Conservation (phyloP, 2,113 vertebrate species). For the Ursus arctos region DNA sequence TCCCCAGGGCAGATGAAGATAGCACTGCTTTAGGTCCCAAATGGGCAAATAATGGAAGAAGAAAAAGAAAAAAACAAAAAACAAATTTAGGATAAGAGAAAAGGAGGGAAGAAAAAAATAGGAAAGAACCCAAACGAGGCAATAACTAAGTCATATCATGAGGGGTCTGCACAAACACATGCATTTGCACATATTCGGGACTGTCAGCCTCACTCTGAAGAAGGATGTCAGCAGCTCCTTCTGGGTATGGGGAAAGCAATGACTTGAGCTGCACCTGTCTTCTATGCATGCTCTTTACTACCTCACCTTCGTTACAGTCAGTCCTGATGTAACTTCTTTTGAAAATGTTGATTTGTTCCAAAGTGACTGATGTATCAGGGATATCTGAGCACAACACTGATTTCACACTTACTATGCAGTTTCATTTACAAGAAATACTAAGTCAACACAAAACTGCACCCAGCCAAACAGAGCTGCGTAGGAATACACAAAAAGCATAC, state of each 20-base stretch:
- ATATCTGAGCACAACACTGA: not conserved
- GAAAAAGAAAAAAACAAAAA: not conserved
- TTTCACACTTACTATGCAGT: not conserved
- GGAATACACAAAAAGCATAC: not conserved
- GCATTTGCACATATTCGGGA: not conserved
- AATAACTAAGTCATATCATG: not conserved
- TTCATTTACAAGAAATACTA: not conserved
- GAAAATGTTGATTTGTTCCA: conserved; percentile 18
- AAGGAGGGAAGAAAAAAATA: not conserved
- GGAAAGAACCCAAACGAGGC: not conserved
- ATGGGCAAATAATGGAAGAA: not conserved
- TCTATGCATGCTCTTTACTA: not conserved
- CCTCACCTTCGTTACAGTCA: not conserved
- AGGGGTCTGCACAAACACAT: not conserved
- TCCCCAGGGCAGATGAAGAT: not conserved
- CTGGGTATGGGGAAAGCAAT: not conserved
- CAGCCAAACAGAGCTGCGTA: not conserved
- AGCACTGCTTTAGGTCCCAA: not conserved
- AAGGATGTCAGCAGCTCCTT: not conserved
- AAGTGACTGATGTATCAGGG: not conserved
- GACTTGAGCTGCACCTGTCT: not conserved
- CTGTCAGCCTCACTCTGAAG: not conserved
- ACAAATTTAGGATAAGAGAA: not conserved
- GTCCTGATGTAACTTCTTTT: not conserved
- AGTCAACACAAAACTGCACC: not conserved